Evolutionary conservation across 1,140 invertebrate species (phyloP).

Genomic region (Macrobrachium rosenbergii): DNA sequence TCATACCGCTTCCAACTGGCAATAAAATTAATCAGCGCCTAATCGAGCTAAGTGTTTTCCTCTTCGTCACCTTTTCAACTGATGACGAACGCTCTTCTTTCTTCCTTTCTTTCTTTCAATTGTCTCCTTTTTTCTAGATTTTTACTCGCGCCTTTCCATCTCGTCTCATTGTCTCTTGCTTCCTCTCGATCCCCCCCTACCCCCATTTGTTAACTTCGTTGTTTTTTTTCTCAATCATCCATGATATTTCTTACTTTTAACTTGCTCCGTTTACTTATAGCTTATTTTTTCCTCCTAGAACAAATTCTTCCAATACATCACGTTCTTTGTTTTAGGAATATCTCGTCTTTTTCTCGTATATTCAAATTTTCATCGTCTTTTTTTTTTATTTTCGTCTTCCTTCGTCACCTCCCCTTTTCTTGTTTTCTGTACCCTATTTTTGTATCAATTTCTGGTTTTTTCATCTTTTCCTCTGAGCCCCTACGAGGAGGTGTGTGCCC

Average conservation of each 20-base stretch:
- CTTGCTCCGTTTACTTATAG: too few relatives aligned
- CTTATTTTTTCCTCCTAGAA: too few relatives aligned
- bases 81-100: neutral
- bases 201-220: neutral
- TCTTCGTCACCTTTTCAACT: neutral
- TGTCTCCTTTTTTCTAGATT: neutral
- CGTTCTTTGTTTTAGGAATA: neutral
- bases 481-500: too few relatives aligned
- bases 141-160: neutral
- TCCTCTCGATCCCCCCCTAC: too few relatives aligned
- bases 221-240: neutral
- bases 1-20: too few relatives aligned
- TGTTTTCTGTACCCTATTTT: neutral
- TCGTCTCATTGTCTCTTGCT: neutral
- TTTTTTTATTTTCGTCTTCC: neutral
- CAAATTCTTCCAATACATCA: neutral
- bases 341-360: neutral
- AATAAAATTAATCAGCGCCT: too few relatives aligned
- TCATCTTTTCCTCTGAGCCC: neutral
- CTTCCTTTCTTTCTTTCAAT: neutral
- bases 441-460: neutral
- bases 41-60: neutral
- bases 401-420: neutral
- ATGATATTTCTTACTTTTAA: neutral
- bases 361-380: neutral